phyloP scores from a whole-genome alignment of 2,888 invertebrate genomes.

The Teinopalpus imperialis region DNA sequence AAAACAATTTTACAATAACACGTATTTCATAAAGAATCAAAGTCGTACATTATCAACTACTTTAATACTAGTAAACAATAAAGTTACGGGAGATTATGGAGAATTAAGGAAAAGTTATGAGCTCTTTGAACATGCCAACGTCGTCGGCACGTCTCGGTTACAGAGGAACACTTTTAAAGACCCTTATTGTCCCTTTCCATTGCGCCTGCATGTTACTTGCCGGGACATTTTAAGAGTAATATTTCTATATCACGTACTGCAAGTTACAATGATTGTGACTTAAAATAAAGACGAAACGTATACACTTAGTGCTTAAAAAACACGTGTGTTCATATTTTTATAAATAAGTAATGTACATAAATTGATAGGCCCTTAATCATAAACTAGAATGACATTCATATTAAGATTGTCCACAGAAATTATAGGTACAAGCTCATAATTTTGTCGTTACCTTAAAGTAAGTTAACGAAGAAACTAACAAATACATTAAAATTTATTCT shows the following conservation, averaged over 20 bases:
- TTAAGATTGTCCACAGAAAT: too few species aligned
- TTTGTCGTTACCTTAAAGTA: too few species aligned
- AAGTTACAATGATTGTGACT: constrained; percentile 1
- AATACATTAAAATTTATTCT: too few species aligned
- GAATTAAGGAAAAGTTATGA: constrained; percentile 14
- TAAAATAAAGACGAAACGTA: neutral
- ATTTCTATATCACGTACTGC: neutral
- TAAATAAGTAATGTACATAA: too few species aligned
- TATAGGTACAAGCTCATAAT: neutral
- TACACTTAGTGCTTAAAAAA: neutral
- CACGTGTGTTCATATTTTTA: too few species aligned
- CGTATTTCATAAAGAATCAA: too few species aligned
- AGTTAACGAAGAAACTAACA: too few species aligned
- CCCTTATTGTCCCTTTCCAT: constrained; percentile 11
- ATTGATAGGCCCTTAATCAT: too few species aligned
- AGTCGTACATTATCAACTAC: too few species aligned
- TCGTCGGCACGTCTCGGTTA: constrained; percentile 21
- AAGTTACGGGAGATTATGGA: constrained; percentile 17
- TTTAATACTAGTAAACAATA: constrained; percentile 1
- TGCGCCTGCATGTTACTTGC: constrained; percentile 13
- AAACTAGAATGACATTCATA: too few species aligned
- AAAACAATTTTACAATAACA: too few species aligned
- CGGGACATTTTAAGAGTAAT: constrained; percentile 1
- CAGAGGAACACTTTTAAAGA: constrained; percentile 23
- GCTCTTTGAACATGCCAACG: constrained; percentile 11